phyloP scores from a whole-genome alignment of 64 coral and sea anemone species.

The Stichodactyla mertensii region DNA sequence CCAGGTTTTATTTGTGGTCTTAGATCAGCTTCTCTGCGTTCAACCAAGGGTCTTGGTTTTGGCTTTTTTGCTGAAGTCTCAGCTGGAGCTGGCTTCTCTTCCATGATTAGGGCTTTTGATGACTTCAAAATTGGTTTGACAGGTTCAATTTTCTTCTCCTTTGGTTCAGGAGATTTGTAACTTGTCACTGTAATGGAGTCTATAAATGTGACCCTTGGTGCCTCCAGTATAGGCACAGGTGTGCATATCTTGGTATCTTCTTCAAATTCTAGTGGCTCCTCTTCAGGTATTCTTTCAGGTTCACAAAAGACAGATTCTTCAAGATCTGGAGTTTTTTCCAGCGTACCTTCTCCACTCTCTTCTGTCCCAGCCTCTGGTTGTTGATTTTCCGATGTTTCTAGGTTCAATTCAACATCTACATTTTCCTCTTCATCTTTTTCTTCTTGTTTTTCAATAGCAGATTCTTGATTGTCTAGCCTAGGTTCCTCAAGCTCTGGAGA shows the following conservation, averaged over 20 bases:
- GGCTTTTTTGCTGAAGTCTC: conserved; percentile 5
- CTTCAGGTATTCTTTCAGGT: background rate
- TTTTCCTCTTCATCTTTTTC: background rate
- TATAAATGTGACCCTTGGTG: conserved; percentile 40
- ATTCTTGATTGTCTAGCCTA: background rate
- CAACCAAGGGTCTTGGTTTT: conserved; percentile 9
- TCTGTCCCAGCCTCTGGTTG: background rate
- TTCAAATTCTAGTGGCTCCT: background rate
- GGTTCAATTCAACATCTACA: background rate
- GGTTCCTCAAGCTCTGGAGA: background rate
- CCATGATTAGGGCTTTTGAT: background rate
- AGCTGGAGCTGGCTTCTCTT: background rate
- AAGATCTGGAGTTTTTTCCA: background rate
- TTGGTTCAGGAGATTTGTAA: conserved; percentile 34
- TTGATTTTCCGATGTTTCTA: background rate
- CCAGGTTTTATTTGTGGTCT: conserved; percentile 26
- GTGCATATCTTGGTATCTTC: background rate
- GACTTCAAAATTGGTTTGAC: conserved; percentile 18
- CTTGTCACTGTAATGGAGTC: conserved; percentile 56
- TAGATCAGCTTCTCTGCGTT: conserved; percentile 14
- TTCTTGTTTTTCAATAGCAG: background rate
- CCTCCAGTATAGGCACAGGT: background rate
- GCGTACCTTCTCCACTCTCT: background rate
- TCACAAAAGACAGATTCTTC: background rate
- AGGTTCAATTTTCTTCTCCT: conserved; percentile 3